Base-by-base conservation (phyloP, 2,888 invertebrate species). In the Drosophila siamana region DNA sequence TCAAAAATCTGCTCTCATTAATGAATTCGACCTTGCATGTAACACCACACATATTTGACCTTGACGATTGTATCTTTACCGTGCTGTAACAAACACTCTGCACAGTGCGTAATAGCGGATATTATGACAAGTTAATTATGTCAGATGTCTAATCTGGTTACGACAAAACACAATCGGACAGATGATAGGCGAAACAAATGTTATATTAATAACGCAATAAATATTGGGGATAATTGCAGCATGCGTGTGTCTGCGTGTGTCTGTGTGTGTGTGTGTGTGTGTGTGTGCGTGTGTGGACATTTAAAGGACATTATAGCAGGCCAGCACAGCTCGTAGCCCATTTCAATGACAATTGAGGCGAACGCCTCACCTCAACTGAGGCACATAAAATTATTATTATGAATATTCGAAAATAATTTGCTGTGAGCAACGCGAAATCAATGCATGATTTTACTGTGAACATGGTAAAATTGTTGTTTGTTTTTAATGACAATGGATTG, bases 401-500 rank as follows among this genome's bases (percentile, higher is more conserved):
- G 61, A 78, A 67, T 64, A 70, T 71, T 74, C 60, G 13, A 54
- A 55, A 51, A 67, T 64, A 67, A 61, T 74, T 63, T 51, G 60
- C 33, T 38, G 7, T 56, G 33, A 36, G 76, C 55, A 61, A 54
- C 66, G 62, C 41, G 38, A 57, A 83, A 63, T 59, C 73, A 79
- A 63, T 40, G 67, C 69, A 51, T 24, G 22, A 66, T 70, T 33
- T 80, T 69, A 46, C 41, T 44, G 5, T 52, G 66, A 66, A 78
- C 69, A 78, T 78, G 33, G 33, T 30, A 40, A 72, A 64, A 60
- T 44, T 67, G n/a, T 60, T 85, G 86, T 84, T 84, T 88, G 88
- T 80, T 86, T 88, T 86, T 80, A 83, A 80, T 85, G 88, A 88
- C 88, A 88, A 80, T 76, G 70, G 74, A 86, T 86, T 84, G 84